phyloP scores from a whole-genome alignment of 2,113 vertebrate genomes.

The human region DNA sequence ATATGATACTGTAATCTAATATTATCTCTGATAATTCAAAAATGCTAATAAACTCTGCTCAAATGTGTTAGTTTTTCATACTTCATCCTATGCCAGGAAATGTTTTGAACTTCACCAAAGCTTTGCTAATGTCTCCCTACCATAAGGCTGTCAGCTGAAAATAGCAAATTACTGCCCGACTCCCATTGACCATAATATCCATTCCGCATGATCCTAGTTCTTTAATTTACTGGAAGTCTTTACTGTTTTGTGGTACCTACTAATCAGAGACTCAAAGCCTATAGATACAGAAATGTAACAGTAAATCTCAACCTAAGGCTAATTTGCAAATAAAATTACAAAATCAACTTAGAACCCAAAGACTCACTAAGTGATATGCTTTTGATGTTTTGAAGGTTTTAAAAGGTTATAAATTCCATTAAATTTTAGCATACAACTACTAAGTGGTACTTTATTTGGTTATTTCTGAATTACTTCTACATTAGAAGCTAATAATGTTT shows the following conservation, averaged over 20 bases:
- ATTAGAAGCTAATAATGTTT: neutral
- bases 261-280: neutral
- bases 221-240: neutral
- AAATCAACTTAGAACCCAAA: neutral
- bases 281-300: neutral
- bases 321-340: conserved; percentile 13
- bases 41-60: neutral
- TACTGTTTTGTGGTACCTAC: neutral
- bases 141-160: neutral
- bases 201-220: neutral
- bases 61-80: neutral
- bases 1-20: neutral
- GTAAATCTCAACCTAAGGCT: neutral
- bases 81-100: neutral
- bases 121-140: neutral
- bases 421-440: neutral
- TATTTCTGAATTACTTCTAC: conserved; percentile 24
- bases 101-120: neutral
- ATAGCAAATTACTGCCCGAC: neutral
- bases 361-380: neutral
- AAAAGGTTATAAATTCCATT: neutral
- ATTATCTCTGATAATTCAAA: conserved; percentile 1
- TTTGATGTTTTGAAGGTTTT: neutral
- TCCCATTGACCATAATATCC: neutral
- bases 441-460: neutral